Conservation (phyloP, 1,140 invertebrate genomes). For the Zaprionus ornatus region DNA sequence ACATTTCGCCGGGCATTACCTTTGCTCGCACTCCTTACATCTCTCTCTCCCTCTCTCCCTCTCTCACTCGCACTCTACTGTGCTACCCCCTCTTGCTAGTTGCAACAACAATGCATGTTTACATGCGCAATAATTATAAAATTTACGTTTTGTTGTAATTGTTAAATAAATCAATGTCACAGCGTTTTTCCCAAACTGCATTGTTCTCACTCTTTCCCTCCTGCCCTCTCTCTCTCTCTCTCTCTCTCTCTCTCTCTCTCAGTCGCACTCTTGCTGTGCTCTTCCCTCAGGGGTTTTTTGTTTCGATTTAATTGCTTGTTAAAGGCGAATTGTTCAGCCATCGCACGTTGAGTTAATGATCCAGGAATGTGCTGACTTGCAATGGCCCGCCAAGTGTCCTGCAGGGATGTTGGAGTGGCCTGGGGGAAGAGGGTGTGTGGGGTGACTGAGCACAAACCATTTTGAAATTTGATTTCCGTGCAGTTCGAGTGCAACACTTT, state of each 20-base stretch:
- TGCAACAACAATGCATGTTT: constrained; percentile 59
- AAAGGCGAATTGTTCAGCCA: constrained; percentile 76
- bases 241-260: neutral
- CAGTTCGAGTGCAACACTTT: constrained; percentile 6
- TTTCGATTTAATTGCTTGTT: constrained; percentile 83
- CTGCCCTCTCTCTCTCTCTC: constrained; percentile 2
- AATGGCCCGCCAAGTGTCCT: constrained; percentile 33
- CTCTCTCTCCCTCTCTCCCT: neutral
- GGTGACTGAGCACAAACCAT: neutral
- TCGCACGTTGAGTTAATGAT: constrained; percentile 75
- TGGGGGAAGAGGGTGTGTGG: neutral
- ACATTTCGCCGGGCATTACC: constrained; percentile 66
- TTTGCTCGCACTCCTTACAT: neutral
- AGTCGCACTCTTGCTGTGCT: constrained; percentile 8
- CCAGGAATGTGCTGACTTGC: constrained; percentile 76
- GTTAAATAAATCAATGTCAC: constrained; percentile 81
- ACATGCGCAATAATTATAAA: constrained; percentile 82
- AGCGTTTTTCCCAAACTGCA: constrained; percentile 42
- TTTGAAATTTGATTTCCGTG: constrained; percentile 34
- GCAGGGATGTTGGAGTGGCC: neutral
- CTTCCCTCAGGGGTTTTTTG: constrained; percentile 47
- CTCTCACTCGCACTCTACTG: neutral
- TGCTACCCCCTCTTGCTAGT: neutral
- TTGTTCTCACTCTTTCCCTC: constrained; percentile 18
- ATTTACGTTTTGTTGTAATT: constrained; percentile 76